A percentile compares a stretch with the other conserved stretches of the same genome.
Evolutionary conservation across 2,113 vertebrate genomes (phyloP).

Genomic region (Orthochromis malagaraziensis): DNA sequence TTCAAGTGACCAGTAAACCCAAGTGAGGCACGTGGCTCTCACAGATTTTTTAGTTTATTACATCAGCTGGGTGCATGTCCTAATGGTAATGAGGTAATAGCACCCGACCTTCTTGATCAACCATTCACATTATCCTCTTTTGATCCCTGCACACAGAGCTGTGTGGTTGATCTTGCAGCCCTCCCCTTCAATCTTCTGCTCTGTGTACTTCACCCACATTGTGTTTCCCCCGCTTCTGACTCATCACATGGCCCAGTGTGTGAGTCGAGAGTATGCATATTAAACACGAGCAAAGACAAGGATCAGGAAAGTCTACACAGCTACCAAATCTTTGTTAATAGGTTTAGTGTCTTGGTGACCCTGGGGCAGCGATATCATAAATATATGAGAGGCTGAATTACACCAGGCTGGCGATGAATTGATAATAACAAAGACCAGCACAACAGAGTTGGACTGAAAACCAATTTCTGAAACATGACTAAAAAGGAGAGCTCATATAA

Average conservation of each 20-base stretch:
- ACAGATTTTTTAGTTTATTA: background rate
- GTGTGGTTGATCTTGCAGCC: background rate
- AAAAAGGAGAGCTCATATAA: background rate
- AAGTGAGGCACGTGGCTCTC: background rate
- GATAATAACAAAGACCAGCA: background rate
- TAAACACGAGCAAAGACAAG: background rate
- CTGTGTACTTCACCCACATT: conserved; percentile 4
- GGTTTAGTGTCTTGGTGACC: background rate
- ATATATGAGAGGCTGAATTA: background rate
- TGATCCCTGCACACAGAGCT: background rate
- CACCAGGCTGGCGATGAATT: background rate
- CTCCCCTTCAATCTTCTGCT: background rate
- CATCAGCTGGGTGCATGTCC: background rate
- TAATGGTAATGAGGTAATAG: conserved; percentile 3
- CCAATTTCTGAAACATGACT: background rate
- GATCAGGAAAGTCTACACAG: background rate
- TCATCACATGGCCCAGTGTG: background rate
- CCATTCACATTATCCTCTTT: background rate
- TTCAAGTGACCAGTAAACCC: background rate
- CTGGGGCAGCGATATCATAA: background rate
- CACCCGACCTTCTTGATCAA: background rate
- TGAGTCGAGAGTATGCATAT: background rate
- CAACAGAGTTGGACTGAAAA: background rate
- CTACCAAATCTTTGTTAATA: conserved; percentile 3
- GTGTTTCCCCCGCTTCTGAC: conserved; percentile 41